These are phyloP conservation scores for Vannuccia rotundouncinata DNA, from an alignment of 2,888 invertebrate species.

Conservation along the genomic window DNA sequence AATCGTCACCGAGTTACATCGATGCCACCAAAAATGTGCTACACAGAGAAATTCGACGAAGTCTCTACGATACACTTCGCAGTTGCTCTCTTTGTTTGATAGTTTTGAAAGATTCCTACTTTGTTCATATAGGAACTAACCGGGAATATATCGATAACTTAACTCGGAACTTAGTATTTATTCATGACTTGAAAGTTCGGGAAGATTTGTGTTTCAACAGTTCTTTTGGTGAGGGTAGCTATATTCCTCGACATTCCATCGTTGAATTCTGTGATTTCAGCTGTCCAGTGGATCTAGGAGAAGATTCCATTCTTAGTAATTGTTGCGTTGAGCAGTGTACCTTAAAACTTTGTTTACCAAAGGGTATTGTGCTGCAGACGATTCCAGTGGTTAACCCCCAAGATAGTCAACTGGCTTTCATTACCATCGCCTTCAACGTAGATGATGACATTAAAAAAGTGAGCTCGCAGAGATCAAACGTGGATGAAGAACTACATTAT, in stretches of 20 bases:
- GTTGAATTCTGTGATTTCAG: slow-evolving; percentile 55
- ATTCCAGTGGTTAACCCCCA: neutral
- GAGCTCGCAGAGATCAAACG: neutral
- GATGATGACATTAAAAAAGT: neutral
- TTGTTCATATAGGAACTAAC: slow-evolving; percentile 58
- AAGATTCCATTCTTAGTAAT: slow-evolving; percentile 53
- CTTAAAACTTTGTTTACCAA: neutral
- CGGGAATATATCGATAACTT: slow-evolving; percentile 51
- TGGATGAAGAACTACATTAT: neutral
- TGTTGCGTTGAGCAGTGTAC: slow-evolving; percentile 42
- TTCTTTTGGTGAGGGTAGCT: slow-evolving; percentile 43
- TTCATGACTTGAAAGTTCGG: slow-evolving; percentile 45
- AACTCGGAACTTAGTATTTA: slow-evolving; percentile 46
- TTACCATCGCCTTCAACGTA: neutral
- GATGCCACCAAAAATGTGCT: slow-evolving; percentile 47
- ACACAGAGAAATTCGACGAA: slow-evolving; percentile 46
- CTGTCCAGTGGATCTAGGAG: slow-evolving; percentile 46
- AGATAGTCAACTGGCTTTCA: neutral
- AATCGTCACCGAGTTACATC: slow-evolving; percentile 49
- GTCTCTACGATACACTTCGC: slow-evolving; percentile 49
- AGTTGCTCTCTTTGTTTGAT: slow-evolving; percentile 49
- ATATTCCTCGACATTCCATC: slow-evolving; percentile 44
- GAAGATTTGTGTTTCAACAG: slow-evolving; percentile 52
- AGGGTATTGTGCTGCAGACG: neutral
- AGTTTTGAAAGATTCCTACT: slow-evolving; percentile 54